A percentile compares a stretch with the other conserved stretches of the same genome.
Conservation (phyloP, 2,113 vertebrate species). For the Dolichotis patagonum region DNA sequence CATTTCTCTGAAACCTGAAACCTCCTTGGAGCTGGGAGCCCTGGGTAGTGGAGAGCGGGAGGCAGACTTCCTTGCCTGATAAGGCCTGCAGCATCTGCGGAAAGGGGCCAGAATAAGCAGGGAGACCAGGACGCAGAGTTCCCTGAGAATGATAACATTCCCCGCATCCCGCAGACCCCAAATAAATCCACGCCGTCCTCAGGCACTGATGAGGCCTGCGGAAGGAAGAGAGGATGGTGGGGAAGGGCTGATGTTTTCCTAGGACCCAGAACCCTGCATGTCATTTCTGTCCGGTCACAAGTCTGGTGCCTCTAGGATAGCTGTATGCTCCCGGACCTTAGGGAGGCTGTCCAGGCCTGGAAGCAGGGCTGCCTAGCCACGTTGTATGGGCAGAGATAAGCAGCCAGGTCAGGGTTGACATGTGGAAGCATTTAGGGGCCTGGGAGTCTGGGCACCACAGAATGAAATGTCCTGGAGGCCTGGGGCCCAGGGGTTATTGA, state of each 20-base stretch:
- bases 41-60: conserved; percentile 55
- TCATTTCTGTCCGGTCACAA: conserved; percentile 44
- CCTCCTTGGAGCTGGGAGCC: conserved; percentile 59
- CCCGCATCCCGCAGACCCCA: conserved; percentile 52
- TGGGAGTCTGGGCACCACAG: not conserved
- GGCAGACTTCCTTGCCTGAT: conserved; percentile 58
- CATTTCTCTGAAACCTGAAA: conserved; percentile 74
- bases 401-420: conserved; percentile 74
- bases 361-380: conserved; percentile 8
- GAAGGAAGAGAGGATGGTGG: not conserved
- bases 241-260: not conserved
- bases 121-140: conserved; percentile 38
- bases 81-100: conserved; percentile 22
- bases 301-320: conserved; percentile 43
- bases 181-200: not conserved
- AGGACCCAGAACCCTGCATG: not conserved
- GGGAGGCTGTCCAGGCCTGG: conserved; percentile 35
- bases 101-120: conserved; percentile 77
- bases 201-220: not conserved
- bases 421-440: conserved; percentile 70
- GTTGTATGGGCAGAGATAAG: conserved; percentile 55
- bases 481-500: not conserved
- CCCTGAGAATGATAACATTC: conserved; percentile 75
- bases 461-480: conserved; percentile 35
- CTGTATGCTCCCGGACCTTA: not conserved